These are phyloP conservation scores for Drosophila pseudotakahashii DNA, from an alignment of 2,888 invertebrate species.

Conservation along the genomic window DNA sequence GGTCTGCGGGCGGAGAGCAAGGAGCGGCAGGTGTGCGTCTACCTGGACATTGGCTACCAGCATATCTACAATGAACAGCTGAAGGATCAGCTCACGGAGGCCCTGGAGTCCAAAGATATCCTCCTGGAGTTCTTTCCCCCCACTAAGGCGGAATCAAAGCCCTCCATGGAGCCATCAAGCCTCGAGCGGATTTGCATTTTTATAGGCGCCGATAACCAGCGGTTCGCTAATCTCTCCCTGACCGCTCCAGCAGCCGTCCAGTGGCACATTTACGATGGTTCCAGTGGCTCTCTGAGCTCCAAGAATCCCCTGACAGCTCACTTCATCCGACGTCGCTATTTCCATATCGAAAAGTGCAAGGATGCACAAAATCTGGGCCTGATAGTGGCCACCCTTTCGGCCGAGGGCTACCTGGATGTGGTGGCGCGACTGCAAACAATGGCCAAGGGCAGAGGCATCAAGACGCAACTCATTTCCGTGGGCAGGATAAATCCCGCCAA, in stretches of 20 bases:
- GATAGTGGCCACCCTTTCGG: constrained; percentile 95
- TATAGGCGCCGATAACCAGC: constrained; percentile 88
- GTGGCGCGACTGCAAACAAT: constrained; percentile 90
- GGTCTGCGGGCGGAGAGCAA: constrained; percentile 81
- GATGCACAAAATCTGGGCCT: constrained; percentile 95
- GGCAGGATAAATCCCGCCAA: constrained; percentile 98
- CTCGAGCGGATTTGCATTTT: constrained; percentile 87
- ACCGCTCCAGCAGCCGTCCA: constrained; percentile 85
- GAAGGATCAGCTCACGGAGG: constrained; percentile 49
- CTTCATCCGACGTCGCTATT: constrained; percentile 92
- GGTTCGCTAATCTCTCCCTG: constrained; percentile 87
- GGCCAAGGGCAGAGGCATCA: constrained; percentile 91
- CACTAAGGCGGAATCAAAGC: constrained; percentile 55
- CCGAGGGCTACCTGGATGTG: constrained; percentile 90
- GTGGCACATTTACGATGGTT: constrained; percentile 87
- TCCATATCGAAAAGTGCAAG: constrained; percentile 94
- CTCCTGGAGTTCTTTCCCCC: constrained; percentile 72
- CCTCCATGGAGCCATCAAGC: constrained; percentile 73
- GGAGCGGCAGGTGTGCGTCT: constrained; percentile 85
- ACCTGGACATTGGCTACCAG: constrained; percentile 89
- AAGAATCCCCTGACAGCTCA: constrained; percentile 85
- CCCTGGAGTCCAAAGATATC: constrained; percentile 60
- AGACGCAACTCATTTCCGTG: constrained; percentile 95
- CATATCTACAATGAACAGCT: constrained; percentile 85
- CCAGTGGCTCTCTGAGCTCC: constrained; percentile 80